Conservation (phyloP, 2,113 vertebrate genomes). For the Xyrauchen texanus region DNA sequence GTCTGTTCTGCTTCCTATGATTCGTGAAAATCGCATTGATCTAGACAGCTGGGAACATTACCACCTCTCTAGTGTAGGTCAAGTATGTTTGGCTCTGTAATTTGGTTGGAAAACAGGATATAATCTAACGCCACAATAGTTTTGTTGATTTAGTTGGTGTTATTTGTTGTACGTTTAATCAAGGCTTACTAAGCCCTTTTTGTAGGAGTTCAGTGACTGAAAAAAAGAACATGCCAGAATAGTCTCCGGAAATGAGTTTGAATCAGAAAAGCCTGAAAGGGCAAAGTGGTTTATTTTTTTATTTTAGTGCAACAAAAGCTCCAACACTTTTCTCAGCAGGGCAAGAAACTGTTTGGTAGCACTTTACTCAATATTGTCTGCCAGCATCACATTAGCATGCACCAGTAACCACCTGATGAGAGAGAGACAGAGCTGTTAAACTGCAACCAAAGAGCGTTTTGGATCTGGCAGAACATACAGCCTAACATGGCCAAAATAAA, state of each 20-base stretch:
- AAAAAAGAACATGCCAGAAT: constrained; percentile 20
- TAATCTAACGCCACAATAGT: not conserved
- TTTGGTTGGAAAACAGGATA: no score
- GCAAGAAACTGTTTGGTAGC: constrained; percentile 32
- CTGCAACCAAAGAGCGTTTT: constrained; percentile 29
- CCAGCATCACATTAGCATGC: constrained; percentile 38
- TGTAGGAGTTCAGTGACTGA: not conserved
- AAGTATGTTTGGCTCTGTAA: no score
- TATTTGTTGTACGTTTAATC: not conserved
- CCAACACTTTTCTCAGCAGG: not conserved
- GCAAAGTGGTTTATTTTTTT: not conserved
- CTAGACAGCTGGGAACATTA: no score
- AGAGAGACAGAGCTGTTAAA: constrained; percentile 1
- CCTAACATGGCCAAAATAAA: not conserved
- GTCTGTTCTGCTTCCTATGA: not conserved
- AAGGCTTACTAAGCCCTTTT: not conserved
- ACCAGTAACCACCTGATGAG: constrained; percentile 36
- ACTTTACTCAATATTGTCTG: constrained; percentile 16
- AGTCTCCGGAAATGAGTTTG: constrained; percentile 19
- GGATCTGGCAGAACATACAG: not conserved
- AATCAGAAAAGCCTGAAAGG: not conserved
- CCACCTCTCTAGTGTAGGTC: no score
- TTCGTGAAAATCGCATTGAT: not conserved
- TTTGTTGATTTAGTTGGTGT: not conserved
- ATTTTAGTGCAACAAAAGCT: not conserved